Conservation (phyloP, 37 sponge, comb jelly and placozoan species). For the Spongia lamella region DNA sequence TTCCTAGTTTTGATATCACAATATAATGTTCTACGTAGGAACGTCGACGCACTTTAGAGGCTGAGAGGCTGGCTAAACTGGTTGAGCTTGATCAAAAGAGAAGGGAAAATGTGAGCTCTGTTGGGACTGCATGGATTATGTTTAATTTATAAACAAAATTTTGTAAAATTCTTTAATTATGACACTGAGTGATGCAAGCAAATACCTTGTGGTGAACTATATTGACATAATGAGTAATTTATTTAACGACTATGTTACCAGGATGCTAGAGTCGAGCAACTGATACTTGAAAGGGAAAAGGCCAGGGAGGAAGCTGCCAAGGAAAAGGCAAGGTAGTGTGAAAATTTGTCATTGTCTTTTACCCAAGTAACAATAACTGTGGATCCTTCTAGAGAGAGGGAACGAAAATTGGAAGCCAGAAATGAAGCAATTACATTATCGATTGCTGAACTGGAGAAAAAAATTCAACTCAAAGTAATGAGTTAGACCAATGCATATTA, state of each 20-base stretch:
- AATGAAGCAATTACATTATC: slow-evolving; percentile 53
- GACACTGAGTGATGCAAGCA: too few species aligned
- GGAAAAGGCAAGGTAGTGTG: slow-evolving; percentile 61
- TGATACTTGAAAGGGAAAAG: slow-evolving; percentile 49
- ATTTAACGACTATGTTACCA: slow-evolving; percentile 12
- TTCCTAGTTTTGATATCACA: not conserved
- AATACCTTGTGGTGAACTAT: too few species aligned
- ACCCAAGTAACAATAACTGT: not conserved
- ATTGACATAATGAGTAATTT: too few species aligned
- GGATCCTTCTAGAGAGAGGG: slow-evolving; percentile 62
- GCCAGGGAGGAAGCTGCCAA: slow-evolving; percentile 72
- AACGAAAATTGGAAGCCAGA: slow-evolving; percentile 59
- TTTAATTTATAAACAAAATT: too few species aligned
- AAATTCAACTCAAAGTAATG: slow-evolving; percentile 71
- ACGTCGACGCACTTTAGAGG: slow-evolving; percentile 63
- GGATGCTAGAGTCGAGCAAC: slow-evolving; percentile 68
- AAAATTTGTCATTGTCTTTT: not conserved
- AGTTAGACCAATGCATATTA: not conserved
- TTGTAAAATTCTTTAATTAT: too few species aligned
- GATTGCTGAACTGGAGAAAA: slow-evolving; percentile 58
- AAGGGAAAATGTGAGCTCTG: slow-evolving; percentile 39
- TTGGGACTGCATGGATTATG: too few species aligned
- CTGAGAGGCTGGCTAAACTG: slow-evolving; percentile 68
- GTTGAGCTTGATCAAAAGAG: slow-evolving; percentile 52
- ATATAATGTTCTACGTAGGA: slow-evolving; percentile 33